Evolutionary conservation across 2,797 vertebrate species (phyloP).

Genomic region (Halcyon leucocephala): DNA sequence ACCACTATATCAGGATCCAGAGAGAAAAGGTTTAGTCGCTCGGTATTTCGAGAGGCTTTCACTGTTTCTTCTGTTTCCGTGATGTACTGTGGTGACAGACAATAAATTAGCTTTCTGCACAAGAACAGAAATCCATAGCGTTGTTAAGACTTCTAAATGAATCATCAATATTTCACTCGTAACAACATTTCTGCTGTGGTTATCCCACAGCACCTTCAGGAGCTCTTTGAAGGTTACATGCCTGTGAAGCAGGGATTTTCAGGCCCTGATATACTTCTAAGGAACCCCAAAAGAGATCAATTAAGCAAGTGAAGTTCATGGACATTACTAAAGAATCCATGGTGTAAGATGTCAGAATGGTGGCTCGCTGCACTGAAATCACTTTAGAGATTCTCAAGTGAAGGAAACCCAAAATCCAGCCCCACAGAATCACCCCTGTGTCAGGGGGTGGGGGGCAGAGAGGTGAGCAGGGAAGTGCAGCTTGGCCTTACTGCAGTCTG

Average conservation of each 20-base stretch:
- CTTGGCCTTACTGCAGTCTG: neutral
- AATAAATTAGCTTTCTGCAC: slow-evolving; percentile 10
- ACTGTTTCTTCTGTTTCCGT: slow-evolving; percentile 93
- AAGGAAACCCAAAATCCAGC: neutral
- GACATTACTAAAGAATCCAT: neutral
- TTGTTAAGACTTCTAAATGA: neutral
- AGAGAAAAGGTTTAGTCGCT: slow-evolving; percentile 93
- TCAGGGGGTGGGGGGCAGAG: neutral
- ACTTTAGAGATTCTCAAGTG: neutral
- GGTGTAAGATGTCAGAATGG: neutral
- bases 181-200: neutral
- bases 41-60: slow-evolving; percentile 85
- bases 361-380: neutral
- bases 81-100: slow-evolving; percentile 86
- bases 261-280: neutral
- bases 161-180: neutral
- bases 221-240: neutral
- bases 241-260: neutral
- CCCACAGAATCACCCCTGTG: neutral
- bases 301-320: neutral
- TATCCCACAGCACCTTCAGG: neutral
- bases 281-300: neutral
- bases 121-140: neutral
- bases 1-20: slow-evolving; percentile 95
- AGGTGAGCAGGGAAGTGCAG: neutral